Evolutionary conservation across 2,888 invertebrate genomes (phyloP), one percentile per base, ranked within the genome.

Genomic region (Apamea sordens): DNA sequence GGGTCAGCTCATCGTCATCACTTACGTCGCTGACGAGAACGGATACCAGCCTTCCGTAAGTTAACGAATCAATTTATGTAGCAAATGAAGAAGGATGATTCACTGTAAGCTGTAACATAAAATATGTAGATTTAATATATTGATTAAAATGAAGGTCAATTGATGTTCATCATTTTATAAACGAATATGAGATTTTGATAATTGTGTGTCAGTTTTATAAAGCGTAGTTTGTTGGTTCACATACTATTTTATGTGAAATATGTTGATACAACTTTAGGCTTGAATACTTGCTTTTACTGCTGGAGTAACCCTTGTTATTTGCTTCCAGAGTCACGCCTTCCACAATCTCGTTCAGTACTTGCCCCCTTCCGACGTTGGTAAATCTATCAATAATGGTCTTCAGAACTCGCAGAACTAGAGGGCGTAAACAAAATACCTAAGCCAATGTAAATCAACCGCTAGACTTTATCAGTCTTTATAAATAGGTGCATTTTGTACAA

Each of bases 1-100:
- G 87, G 98, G 98, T 8, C 92, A 95, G 53, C 95, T 95, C n/a
- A 95, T 98, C 88, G 92, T 93, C 41, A 91, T 98, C 82, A 93
- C 94, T 65, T 98, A 98, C 93, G 91, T 97, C 80, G 98, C 98
- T 85, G 97, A 98, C 89, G 98, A 98, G 92, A 97, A 97, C 84
- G 98, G 98, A 80, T 98, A 97, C 97, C 97, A 97, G 86, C 97
- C 98, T 36, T 94, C 96, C 91, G 98, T 95, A 76, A 76, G 76
- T 76, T 21, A 21, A 36, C 10, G 0, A 53, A 32, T 76, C 13
- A 56, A 65, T 36, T 15, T 56, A 44, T n/a, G n/a, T 32, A 63
- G n/a, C 18, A 18, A 28, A 32, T 32, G 5, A 68, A 41, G 8
- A 61, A 61, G 3, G 13, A 41, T 47, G 7, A 53, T 47, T 59